Base-by-base conservation (phyloP, 2,113 vertebrate species). In the Oostethus manadensis region DNA sequence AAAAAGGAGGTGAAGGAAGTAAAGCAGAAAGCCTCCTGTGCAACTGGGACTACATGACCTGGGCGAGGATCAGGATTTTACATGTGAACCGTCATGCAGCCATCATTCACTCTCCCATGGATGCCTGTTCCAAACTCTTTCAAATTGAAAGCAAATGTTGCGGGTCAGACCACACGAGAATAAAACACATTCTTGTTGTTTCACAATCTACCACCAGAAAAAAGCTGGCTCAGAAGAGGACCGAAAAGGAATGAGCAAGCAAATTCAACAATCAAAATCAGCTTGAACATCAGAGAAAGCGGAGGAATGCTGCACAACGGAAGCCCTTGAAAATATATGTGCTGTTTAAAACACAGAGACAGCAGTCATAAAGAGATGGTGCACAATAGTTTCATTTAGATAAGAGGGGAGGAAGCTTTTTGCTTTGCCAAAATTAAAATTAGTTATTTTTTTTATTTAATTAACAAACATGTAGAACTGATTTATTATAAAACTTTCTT, bases 71-170 rank as follows among this genome's bases (percentile, higher is more conserved):
- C 51, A 65, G 58, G 47, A 66, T 71, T 80, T 86, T 70, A 71
- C 78, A 77, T 81, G 78, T 69, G 26, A 82, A 69, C 71, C 74
- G 74, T 81, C 74, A 64, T 74, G 63, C 58, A 73, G 60, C 67
- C 70, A 63, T 77, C 58, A 66, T 76, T 77, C 77, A 72, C 62
- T 71, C 74, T 82, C 70, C 66, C 61, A 82, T 83, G 69, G 79
- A 76, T 83, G 73, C 76, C 58, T 76, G 21, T 72, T 81, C 71
- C 70, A 79, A 78, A 85, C 86, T 88, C 80, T 75, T 73, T 84
- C 71, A 86, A 86, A 88, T 85, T 83, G 78, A 73, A 88, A 89
- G 84, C 84, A 89, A 87, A 88, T 82, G 81, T 80, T 81, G 82
- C 56, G 82, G 82, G 57, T 63, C 54, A 80, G 78, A 86, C 77